Evolutionary conservation across 2,888 invertebrate species (phyloP).

Genomic region (Pseudococcus viburni): DNA sequence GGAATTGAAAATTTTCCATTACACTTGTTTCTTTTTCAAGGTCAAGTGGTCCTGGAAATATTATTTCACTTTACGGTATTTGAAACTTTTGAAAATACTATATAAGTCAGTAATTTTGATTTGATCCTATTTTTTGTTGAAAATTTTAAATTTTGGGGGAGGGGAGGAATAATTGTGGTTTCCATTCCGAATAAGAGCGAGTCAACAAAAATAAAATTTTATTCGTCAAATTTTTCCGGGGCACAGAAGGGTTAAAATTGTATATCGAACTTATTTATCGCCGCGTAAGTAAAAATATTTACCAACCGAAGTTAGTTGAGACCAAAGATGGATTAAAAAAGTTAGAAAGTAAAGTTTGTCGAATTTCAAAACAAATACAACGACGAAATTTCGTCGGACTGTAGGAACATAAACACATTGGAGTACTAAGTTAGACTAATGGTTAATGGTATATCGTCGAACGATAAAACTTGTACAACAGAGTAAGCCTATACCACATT

Average conservation of each 20-base stretch:
- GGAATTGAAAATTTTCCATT: no score
- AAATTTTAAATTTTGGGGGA: no score
- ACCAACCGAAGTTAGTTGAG: neutral
- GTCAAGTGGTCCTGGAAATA: no score
- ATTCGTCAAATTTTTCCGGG: no score
- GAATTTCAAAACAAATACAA: conserved; percentile 31
- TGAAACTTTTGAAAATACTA: no score
- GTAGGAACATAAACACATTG: neutral
- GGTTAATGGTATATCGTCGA: conserved; percentile 23
- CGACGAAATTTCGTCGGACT: conserved; percentile 27
- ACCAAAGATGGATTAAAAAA: conserved; percentile 10
- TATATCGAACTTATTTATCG: neutral
- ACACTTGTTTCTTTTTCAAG: no score
- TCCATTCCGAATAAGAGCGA: no score
- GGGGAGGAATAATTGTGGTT: no score
- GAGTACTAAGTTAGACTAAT: neutral
- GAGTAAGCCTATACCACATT: neutral
- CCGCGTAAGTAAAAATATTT: conserved; percentile 32
- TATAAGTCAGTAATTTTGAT: no score
- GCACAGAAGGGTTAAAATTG: neutral
- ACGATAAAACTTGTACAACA: neutral
- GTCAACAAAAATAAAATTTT: neutral
- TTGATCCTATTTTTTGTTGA: no score
- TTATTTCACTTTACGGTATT: no score
- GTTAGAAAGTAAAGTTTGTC: conserved; percentile 17